These are phyloP conservation scores for Atta texana DNA, from an alignment of 1,140 invertebrate genomes.

Conservation along the genomic window DNA sequence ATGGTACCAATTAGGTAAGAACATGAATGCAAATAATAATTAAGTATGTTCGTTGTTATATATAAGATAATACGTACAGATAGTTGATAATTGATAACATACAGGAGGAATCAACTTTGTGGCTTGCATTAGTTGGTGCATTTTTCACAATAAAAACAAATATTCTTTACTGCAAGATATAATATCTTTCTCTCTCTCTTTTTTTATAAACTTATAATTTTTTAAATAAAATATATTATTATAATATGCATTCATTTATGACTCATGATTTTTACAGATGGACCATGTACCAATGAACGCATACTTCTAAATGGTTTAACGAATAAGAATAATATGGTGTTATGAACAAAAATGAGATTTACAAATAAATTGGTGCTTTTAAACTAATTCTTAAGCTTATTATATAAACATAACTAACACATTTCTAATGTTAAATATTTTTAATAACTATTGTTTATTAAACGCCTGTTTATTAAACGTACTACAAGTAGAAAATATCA, in stretches of 20 bases:
- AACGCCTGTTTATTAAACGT: conserved; percentile 74
- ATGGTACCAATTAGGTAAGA: conserved; percentile 81
- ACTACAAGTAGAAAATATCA: conserved; percentile 75
- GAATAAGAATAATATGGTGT: conserved; percentile 76
- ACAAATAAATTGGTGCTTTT: background rate
- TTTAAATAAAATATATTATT: background rate
- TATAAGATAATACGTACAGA: no score
- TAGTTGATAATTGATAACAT: background rate
- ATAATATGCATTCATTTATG: conserved; percentile 23
- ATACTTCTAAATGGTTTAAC: conserved; percentile 80
- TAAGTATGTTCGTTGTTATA: background rate
- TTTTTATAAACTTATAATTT: background rate
- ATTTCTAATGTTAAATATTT: conserved; percentile 63
- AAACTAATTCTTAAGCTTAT: conserved; percentile 22
- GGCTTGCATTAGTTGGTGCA: background rate
- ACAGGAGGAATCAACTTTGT: background rate
- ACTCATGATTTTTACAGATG: conserved; percentile 76
- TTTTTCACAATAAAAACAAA: background rate
- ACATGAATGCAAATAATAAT: background rate
- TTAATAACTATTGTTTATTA: conserved; percentile 73
- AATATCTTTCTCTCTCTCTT: background rate
- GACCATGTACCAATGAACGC: conserved; percentile 82
- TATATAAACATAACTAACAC: conserved; percentile 1
- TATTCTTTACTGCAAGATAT: background rate
- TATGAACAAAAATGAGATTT: conserved; percentile 35